Base-by-base conservation (phyloP, 2,797 vertebrate genomes). In the Oreochromis mossambicus region DNA sequence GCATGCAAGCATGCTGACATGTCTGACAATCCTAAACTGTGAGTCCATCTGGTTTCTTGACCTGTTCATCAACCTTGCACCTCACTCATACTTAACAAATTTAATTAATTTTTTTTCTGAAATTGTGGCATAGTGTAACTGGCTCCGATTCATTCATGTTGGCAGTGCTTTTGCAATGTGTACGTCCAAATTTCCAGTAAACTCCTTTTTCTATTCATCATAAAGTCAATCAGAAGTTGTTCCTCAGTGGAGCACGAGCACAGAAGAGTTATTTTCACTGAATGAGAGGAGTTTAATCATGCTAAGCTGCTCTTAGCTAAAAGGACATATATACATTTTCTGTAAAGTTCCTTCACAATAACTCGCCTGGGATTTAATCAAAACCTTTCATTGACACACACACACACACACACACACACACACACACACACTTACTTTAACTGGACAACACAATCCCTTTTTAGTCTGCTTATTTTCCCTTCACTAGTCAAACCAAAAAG, bases 371-470 rank as follows among this genome's bases (percentile, higher is more conserved):
- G 86, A 89, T 82, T 78, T 68, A 81, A 88, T 88, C 73, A 80
- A 86, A 91, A 87, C 79, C 70, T 90, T 84, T 86, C 78, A 26
- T 26, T 2, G 26, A 85, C 10, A 77, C 46, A 29, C 32, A 5
- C 79, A 14, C 80, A 19, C 55, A 46, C 36, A 51, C 36, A 1
- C 54, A 7, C 7, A n/a, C 50, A 11, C 17, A 6, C 32, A 41
- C 80, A 80, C 55, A 66, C 76, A 79, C 79, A 81, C 52, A 38
- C 83, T 80, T 50, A 52, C 54, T 63, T 84, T 41, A 87, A 43
- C 78, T 81, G 84, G 88, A 93, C 89, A 94, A 80, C 89, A 89
- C 88, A 89, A 95, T 95, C 95, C 94, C 94, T 96, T 94, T 94
- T 92, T 84, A 90, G 81, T 88, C 89, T 86, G 86, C 81, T 79